These are phyloP conservation scores for Argyrosomus regius DNA, from an alignment of 2,797 vertebrate species.

Conservation along the genomic window DNA sequence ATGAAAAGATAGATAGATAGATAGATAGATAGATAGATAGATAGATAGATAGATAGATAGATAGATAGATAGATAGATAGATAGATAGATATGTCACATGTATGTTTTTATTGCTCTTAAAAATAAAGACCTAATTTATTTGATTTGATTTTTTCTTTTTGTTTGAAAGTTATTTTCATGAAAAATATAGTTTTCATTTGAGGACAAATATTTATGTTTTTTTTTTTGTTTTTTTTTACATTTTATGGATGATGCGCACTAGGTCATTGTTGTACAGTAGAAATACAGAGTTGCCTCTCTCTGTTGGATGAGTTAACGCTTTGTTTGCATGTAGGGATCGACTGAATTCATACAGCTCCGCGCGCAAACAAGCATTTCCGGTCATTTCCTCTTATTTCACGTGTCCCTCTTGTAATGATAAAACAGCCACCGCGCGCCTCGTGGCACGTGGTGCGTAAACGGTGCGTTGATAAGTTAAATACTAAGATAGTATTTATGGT, in stretches of 20 bases:
- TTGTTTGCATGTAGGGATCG: neutral
- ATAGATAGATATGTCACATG: constrained; percentile 10
- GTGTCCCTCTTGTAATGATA: constrained; percentile 23
- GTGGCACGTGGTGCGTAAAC: constrained; percentile 37
- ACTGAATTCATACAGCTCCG: constrained; percentile 5
- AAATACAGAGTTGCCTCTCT: neutral
- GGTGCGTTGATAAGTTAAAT: constrained; percentile 9
- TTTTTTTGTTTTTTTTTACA: neutral
- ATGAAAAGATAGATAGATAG: constrained; percentile 13
- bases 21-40: constrained; percentile 6
- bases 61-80: constrained; percentile 18
- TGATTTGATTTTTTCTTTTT: neutral
- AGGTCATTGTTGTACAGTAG: neutral
- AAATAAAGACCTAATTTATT: neutral
- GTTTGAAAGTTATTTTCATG: neutral
- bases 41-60: constrained; percentile 30
- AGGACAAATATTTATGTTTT: neutral
- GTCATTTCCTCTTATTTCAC: constrained; percentile 41
- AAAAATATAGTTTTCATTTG: neutral
- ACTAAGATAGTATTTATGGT: neutral
- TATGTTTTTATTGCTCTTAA: neutral
- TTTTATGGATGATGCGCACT: neutral
- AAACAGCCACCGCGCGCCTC: constrained; percentile 18
- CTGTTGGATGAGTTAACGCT: neutral
- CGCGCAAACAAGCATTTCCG: constrained; percentile 40